Evolutionary conservation across 2,888 invertebrate species (phyloP).

Genomic region (Tupiocoris notatus): DNA sequence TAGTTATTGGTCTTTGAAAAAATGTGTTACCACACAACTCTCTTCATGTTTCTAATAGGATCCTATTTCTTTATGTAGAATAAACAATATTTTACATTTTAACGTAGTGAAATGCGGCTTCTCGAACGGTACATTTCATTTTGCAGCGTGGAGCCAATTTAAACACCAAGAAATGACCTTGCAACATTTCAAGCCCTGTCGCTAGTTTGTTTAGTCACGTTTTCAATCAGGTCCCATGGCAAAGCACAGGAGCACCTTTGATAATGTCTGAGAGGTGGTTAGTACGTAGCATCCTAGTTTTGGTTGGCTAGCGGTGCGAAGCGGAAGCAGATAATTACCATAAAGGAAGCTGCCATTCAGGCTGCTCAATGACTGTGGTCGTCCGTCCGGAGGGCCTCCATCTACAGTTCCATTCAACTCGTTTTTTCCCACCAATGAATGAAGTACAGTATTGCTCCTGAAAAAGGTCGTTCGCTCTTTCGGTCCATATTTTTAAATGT

Average conservation of each 20-base stretch:
- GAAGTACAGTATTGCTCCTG: constrained; percentile 14
- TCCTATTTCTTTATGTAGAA: too few relatives aligned
- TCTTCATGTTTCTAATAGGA: too few relatives aligned
- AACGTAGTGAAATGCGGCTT: too few relatives aligned
- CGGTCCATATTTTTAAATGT: too few relatives aligned
- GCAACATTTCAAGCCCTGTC: too few relatives aligned
- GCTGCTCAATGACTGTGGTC: constrained; percentile 42
- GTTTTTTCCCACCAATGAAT: constrained; percentile 24
- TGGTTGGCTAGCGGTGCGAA: constrained; percentile 37
- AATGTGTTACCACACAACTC: too few relatives aligned
- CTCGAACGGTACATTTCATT: too few relatives aligned
- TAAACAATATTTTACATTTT: too few relatives aligned
- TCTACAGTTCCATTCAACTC: constrained; percentile 29
- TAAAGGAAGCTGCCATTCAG: constrained; percentile 41
- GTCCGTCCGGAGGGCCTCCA: constrained; percentile 17
- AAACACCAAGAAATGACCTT: too few relatives aligned
- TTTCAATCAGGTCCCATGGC: not conserved
- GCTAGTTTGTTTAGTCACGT: too few relatives aligned
- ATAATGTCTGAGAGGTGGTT: not conserved
- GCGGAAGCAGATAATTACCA: constrained; percentile 39
- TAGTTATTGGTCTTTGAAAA: too few relatives aligned
- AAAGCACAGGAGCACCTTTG: not conserved
- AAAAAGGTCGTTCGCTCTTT: not conserved
- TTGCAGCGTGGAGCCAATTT: too few relatives aligned
- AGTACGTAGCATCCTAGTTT: constrained; percentile 25